phyloP scores from a whole-genome alignment of 2,113 vertebrate genomes.

The Neotragus pygmaeus region DNA sequence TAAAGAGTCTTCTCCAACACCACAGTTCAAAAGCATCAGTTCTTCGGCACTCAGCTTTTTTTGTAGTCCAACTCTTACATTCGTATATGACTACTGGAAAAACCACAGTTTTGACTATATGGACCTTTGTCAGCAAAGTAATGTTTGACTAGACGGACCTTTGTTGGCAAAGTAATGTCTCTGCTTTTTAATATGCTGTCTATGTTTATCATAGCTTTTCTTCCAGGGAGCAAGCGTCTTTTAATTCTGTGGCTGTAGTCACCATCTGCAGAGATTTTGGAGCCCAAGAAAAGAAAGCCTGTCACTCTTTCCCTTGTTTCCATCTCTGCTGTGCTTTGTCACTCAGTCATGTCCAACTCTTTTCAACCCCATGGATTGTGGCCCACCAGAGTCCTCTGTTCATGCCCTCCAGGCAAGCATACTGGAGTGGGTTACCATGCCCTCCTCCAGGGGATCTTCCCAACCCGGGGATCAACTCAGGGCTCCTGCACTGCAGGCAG shows the following conservation, averaged over 20 bases:
- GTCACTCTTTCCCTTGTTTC: neutral
- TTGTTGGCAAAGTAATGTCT: neutral
- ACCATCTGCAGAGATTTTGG: neutral
- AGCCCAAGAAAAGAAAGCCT: neutral
- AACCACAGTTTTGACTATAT: neutral
- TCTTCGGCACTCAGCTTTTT: neutral
- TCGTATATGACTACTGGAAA: neutral
- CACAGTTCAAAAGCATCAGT: neutral
- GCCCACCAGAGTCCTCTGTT: neutral
- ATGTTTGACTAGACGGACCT: neutral
- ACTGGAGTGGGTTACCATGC: neutral
- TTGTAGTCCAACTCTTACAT: neutral
- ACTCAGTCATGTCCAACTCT: fast-evolving
- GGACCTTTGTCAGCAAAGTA: neutral
- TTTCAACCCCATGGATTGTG: neutral
- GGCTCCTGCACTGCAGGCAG: neutral
- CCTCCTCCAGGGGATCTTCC: neutral
- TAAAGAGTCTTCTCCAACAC: neutral
- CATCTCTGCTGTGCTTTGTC: neutral
- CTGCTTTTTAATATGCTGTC: neutral
- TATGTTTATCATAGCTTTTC: neutral
- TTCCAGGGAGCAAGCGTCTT: neutral
- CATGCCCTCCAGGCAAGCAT: neutral
- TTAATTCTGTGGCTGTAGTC: neutral
- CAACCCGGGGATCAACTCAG: neutral